Evolutionary conservation across 2,888 invertebrate genomes (phyloP), one percentile per base, ranked within the genome.

Genomic region (Marronus borbonicus): DNA sequence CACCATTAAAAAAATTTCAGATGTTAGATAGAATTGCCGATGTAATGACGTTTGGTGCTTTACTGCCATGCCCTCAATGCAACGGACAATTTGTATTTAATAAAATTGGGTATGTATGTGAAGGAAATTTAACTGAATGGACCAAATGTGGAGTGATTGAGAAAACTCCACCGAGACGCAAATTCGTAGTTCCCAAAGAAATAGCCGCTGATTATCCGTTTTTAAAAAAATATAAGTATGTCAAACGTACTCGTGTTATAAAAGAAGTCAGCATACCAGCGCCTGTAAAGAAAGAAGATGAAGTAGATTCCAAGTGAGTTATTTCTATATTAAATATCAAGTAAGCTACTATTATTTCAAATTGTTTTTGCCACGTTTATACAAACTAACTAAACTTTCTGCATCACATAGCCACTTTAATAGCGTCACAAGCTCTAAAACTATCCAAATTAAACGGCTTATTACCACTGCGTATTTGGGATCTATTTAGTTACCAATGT

Each of bases 21-120:
- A 91, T 94, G 77, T 86, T 95, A 77, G 96, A 97, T 87, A 91
- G 91, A 72, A 87, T 97, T 4, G 91, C 95, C 10, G 99, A 99
- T 88, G 90, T 93, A 49, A 94, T 99, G 92, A 92, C 94, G 0
- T 99, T 99, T 89, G 99, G 99, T 44, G 92, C 93, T 1, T 89
- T 97, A 2, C 88, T 91, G 79, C 92, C 92, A 0, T 99, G 99
- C 84, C 87, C 92, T 0, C 93, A 94, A 83, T 99, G 99, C 86
- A 91, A 90, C 1, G 96, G 96, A 0, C 94, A 96, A 85, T 90
- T 94, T 24, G 89, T 91, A 52, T 92, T 93, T 83, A 90, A 89
- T 77, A 93, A 94, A 39, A 90, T 92, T 79, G 95, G 96, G 3
- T 99, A 99, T 86, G 91, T 93, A 80, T 99, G 99, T 87, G 78